A percentile compares a stretch with the other conserved stretches of the same genome.
Evolutionary conservation across 2,888 invertebrate genomes (phyloP).

Genomic region (Melanotus villosus): DNA sequence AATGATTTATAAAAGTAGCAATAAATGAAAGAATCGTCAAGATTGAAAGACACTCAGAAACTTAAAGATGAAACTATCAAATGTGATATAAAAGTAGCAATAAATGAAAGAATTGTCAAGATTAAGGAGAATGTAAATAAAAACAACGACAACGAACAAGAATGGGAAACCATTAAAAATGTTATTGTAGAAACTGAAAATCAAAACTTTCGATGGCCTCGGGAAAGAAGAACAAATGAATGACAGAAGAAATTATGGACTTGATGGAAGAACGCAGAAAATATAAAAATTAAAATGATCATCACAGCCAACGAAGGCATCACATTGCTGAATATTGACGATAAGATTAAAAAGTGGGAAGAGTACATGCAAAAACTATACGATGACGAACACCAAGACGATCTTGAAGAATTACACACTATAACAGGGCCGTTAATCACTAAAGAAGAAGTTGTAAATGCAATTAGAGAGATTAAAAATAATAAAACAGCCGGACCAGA

Average conservation of each 20-base stretch:
- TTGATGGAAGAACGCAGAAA: constrained; percentile 11
- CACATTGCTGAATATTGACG: constrained; percentile 13
- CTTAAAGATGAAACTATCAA: constrained; percentile 14
- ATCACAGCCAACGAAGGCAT: constrained; percentile 9
- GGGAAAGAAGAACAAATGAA: constrained; percentile 3
- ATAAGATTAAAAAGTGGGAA: constrained; percentile 3
- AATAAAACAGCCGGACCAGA: no score
- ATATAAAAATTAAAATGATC: neutral
- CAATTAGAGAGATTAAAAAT: no score
- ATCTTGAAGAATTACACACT: neutral
- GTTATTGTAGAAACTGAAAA: neutral
- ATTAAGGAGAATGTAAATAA: no score
- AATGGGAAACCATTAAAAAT: constrained; percentile 6
- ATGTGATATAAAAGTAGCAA: neutral
- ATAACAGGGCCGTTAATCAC: neutral
- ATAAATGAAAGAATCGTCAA: no score
- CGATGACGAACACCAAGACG: neutral
- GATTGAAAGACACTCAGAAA: no score
- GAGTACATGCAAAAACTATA: constrained; percentile 5
- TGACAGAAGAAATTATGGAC: constrained; percentile 2
- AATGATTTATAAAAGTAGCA: no score
- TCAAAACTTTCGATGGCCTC: neutral
- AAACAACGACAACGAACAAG: constrained; percentile 1
- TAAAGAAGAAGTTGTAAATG: no score
- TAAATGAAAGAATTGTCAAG: neutral